Conservation (phyloP, 2,113 vertebrate species). For the Centropus unirufus region DNA sequence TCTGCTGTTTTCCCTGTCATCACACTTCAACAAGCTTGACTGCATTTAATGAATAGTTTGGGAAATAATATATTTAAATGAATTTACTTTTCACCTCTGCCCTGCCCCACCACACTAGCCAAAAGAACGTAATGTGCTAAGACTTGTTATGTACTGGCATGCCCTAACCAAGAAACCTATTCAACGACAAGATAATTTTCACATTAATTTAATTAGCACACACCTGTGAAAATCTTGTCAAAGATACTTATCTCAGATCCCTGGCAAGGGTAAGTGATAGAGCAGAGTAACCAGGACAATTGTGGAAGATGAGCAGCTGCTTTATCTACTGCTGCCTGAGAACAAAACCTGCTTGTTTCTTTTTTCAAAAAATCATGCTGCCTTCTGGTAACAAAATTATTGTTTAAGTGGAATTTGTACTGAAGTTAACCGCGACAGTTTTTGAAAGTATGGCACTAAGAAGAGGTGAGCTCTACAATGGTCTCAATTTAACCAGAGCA, state of each 20-base stretch:
- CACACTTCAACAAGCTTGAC: not conserved
- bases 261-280: not conserved
- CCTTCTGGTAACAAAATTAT: not conserved
- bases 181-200: not conserved
- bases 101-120: not conserved
- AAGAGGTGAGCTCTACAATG: not conserved
- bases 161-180: not conserved
- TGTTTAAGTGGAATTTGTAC: not conserved
- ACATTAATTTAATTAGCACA: not conserved
- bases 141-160: not conserved
- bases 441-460: not conserved
- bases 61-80: not conserved
- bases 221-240: not conserved
- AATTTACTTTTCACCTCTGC: not conserved
- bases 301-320: not conserved
- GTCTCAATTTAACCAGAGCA: not conserved
- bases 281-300: not conserved
- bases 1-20: not conserved
- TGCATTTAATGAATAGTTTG: not conserved
- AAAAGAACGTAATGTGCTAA: not conserved
- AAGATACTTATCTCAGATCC: not conserved
- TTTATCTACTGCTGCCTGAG: not conserved
- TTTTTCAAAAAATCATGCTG: not conserved
- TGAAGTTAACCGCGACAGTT: not conserved
- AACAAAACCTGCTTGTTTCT: not conserved